Evolutionary conservation across 1,140 invertebrate species (phyloP).

Genomic region (Subanguina moxae): DNA sequence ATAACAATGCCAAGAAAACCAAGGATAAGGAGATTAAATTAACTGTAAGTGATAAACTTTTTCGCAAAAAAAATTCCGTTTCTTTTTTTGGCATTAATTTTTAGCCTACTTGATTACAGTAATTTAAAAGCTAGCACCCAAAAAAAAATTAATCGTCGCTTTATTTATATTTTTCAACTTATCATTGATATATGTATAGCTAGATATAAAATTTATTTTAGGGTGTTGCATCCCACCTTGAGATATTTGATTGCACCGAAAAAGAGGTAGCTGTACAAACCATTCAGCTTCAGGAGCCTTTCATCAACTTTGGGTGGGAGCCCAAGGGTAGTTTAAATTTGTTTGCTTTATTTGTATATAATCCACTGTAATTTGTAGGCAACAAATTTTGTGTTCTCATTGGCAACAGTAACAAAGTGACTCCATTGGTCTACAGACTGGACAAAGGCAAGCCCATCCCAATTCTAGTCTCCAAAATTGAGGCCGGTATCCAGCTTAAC

Average conservation of each 20-base stretch:
- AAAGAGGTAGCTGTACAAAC: constrained; percentile 97
- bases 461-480: constrained; percentile 52
- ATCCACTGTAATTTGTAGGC: constrained; percentile 31
- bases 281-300: constrained; percentile 65
- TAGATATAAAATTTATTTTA: constrained; percentile 59
- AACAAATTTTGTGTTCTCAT: constrained; percentile 57
- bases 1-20: constrained; percentile 86
- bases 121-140: too few species aligned
- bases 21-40: constrained; percentile 76
- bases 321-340: constrained; percentile 74
- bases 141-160: too few species aligned
- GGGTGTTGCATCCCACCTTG: constrained; percentile 97
- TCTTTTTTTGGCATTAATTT: too few species aligned
- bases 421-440: constrained; percentile 53
- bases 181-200: too few species aligned
- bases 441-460: constrained; percentile 51
- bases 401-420: constrained; percentile 46
- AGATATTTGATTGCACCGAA: constrained; percentile 84
- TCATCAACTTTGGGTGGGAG: constrained; percentile 96
- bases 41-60: constrained; percentile 67
- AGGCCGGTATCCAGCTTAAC: constrained; percentile 55
- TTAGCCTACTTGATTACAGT: too few species aligned
- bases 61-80: too few species aligned
- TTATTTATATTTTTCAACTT: too few species aligned
- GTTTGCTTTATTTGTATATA: constrained; percentile 2